Conservation (phyloP, 2,888 invertebrate species). For the Aporophyla nigra region DNA sequence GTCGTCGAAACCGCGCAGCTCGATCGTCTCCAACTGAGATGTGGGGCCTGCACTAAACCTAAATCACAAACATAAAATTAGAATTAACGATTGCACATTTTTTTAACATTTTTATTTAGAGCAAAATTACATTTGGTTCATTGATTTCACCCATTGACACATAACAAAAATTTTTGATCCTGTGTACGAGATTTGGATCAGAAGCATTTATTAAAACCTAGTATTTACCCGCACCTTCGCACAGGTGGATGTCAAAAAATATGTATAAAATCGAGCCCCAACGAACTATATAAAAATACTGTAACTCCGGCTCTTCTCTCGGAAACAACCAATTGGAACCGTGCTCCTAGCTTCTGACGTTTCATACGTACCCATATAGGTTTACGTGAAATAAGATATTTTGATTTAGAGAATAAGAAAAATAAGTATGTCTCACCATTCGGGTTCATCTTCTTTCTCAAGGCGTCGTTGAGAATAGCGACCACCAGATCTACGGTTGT, state of each 20-base stretch:
- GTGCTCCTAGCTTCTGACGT: too few species aligned
- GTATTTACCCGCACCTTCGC: too few species aligned
- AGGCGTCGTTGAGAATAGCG: constrained; percentile 92
- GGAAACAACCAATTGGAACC: too few species aligned
- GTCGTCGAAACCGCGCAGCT: constrained; percentile 97
- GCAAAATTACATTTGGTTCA: neutral
- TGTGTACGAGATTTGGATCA: neutral
- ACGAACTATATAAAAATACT: too few species aligned
- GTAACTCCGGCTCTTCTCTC: too few species aligned
- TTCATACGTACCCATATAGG: too few species aligned
- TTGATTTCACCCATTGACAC: neutral
- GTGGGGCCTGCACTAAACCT: constrained; percentile 96
- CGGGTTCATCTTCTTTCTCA: constrained; percentile 95
- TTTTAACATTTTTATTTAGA: neutral
- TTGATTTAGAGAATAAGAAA: neutral
- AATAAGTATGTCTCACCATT: constrained; percentile 92
- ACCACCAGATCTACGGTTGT: constrained; percentile 89
- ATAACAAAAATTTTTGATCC: neutral
- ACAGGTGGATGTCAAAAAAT: too few species aligned
- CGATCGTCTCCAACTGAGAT: constrained; percentile 97
- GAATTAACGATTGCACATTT: neutral
- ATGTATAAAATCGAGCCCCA: too few species aligned
- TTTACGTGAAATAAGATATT: too few species aligned
- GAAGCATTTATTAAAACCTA: neutral
- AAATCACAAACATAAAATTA: neutral